Conservation (phyloP, 2,888 invertebrate species). For the Cephus rjabovi region DNA sequence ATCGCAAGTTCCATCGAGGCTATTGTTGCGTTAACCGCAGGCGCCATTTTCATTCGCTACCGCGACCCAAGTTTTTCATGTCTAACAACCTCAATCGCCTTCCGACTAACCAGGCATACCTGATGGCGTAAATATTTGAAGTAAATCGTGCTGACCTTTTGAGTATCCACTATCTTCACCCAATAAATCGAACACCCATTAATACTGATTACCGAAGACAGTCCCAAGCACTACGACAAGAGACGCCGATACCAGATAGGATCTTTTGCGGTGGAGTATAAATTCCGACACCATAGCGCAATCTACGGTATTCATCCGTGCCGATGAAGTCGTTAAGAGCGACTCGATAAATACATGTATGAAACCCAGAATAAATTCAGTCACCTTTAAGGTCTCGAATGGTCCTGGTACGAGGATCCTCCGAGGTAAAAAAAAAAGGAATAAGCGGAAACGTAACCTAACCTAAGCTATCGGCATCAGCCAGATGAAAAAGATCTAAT, state of each 20-base stretch:
- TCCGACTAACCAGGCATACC: neutral
- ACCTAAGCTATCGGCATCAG: neutral
- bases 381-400: neutral
- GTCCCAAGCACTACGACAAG: neutral
- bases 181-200: conserved; percentile 39
- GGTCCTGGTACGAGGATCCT: neutral
- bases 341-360: conserved; percentile 42
- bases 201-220: conserved; percentile 29
- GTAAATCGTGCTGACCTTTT: conserved; percentile 21
- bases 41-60: neutral
- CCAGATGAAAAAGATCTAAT: neutral
- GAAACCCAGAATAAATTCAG: conserved; percentile 38
- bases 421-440: too few species aligned
- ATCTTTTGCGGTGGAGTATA: conserved; percentile 32
- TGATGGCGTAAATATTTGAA: conserved; percentile 36
- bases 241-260: conserved; percentile 12
- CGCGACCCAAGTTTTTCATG: neutral
- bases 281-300: conserved; percentile 43
- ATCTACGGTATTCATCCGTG: conserved; percentile 38
- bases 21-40: neutral
- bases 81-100: neutral
- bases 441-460: neutral
- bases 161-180: conserved; percentile 20
- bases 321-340: conserved; percentile 50
- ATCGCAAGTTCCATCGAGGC: neutral